phyloP scores from a whole-genome alignment of 1,140 invertebrate genomes.

The Amphibalanus amphitrite region DNA sequence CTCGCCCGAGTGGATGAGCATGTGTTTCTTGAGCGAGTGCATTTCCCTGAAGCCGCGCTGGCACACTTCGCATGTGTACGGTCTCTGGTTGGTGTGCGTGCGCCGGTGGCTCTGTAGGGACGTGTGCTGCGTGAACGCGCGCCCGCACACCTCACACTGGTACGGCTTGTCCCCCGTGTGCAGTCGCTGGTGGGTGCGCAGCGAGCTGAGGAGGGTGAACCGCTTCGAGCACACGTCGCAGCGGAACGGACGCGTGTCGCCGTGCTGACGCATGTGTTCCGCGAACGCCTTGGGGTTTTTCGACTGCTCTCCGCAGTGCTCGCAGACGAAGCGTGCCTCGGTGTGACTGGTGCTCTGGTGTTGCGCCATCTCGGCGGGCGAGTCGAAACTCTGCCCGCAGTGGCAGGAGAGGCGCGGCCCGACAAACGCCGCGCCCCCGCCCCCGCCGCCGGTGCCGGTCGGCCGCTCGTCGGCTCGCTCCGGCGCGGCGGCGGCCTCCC shows the following conservation, averaged over 20 bases:
- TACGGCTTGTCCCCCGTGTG: slow-evolving; percentile 15
- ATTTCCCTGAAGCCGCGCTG: slow-evolving; percentile 80
- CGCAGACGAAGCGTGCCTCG: too few species aligned
- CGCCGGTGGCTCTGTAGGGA: slow-evolving; percentile 18
- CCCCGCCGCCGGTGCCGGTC: too few species aligned
- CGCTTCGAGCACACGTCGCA: slow-evolving; percentile 16
- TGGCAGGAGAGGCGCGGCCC: too few species aligned
- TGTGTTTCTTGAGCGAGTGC: slow-evolving; percentile 75
- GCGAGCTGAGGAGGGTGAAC: slow-evolving; percentile 12
- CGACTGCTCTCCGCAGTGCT: too few species aligned
- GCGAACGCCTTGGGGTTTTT: slow-evolving; percentile 23
- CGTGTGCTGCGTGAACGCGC: slow-evolving; percentile 13
- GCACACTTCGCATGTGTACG: slow-evolving; percentile 75
- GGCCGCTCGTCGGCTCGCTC: too few species aligned
- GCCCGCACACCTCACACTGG: slow-evolving; percentile 14
- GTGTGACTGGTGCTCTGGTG: too few species aligned
- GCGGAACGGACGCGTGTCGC: slow-evolving; percentile 13
- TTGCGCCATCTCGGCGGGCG: too few species aligned
- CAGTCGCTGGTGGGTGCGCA: slow-evolving; percentile 12
- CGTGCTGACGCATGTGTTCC: slow-evolving; percentile 33
- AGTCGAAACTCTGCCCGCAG: too few species aligned
- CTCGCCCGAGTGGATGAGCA: slow-evolving; percentile 68
- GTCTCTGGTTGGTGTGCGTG: slow-evolving; percentile 19
- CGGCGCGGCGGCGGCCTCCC: too few species aligned
- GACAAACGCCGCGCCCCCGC: too few species aligned